These are phyloP conservation scores for Chaenogobius annularis DNA, from an alignment of 2,113 vertebrate genomes.

Conservation along the genomic window DNA sequence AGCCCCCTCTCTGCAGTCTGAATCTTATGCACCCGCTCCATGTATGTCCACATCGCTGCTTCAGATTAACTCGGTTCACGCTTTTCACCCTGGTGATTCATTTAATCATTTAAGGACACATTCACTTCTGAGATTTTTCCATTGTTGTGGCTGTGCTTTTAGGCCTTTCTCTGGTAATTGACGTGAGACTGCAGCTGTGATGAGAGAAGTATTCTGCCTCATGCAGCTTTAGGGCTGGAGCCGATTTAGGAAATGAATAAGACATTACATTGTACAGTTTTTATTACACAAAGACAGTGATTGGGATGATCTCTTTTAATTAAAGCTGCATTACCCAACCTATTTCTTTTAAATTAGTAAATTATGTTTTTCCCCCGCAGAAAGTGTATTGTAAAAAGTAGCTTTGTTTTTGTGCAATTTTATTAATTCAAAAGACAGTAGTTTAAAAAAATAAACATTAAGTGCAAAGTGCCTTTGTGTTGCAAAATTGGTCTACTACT, in stretches of 20 bases:
- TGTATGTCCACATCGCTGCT: constrained; percentile 56
- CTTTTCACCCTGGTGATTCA: constrained; percentile 27
- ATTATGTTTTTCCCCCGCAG: no score
- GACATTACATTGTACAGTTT: neutral
- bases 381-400: no score
- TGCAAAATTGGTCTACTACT: no score
- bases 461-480: no score
- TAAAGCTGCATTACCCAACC: neutral
- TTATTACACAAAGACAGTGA: neutral
- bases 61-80: constrained; percentile 35
- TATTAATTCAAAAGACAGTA: no score
- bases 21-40: constrained; percentile 46
- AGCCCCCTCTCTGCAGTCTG: constrained; percentile 10
- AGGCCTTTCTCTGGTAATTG: constrained; percentile 30
- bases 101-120: constrained; percentile 36
- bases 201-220: constrained; percentile 33
- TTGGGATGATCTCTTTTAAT: neutral
- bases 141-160: constrained; percentile 9
- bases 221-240: constrained; percentile 11
- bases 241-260: constrained; percentile 1
- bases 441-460: no score
- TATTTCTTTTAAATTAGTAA: no score
- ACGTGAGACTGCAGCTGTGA: constrained; percentile 14
- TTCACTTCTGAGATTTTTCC: constrained; percentile 43
- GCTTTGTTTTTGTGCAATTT: no score